These are phyloP conservation scores for Phytoseiulus persimilis DNA, from an alignment of 2,888 invertebrate species.

Conservation along the genomic window DNA sequence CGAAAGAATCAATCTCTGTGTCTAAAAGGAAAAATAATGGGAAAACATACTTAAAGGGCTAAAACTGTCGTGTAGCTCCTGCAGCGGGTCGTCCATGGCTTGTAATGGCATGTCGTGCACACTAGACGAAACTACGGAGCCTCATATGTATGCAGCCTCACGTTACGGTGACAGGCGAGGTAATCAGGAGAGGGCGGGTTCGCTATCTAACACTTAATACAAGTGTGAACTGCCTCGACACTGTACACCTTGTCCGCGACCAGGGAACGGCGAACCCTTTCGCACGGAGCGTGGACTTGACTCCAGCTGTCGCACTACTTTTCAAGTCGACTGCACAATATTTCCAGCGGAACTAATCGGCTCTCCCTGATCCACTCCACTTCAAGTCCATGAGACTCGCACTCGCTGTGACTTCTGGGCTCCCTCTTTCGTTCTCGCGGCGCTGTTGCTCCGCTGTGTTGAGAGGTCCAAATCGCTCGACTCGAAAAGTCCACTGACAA, in stretches of 20 bases:
- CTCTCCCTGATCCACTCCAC: no score
- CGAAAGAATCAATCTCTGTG: not conserved
- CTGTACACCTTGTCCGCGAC: not conserved
- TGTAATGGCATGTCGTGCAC: slow-evolving; percentile 16
- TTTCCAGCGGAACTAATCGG: no score
- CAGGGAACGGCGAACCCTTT: not conserved
- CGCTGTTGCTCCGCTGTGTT: no score
- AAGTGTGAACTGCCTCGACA: not conserved
- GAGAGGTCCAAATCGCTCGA: no score
- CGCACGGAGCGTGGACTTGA: not conserved
- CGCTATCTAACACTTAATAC: not conserved
- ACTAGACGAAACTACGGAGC: not conserved
- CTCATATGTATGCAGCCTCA: not conserved
- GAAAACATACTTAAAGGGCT: slow-evolving; percentile 25
- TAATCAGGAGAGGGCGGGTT: not conserved
- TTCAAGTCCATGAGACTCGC: no score
- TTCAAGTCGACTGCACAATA: no score
- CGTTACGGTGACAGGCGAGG: slow-evolving; percentile 5
- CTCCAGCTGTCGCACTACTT: no score
- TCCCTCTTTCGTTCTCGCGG: no score
- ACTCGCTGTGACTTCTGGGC: no score
- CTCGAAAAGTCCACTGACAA: no score
- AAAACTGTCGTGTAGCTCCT: slow-evolving; percentile 27
- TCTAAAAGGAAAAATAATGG: not conserved
- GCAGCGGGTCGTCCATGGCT: slow-evolving; percentile 33